Percentiles rank a stretch among this genome's conserved stretches.
These are phyloP conservation scores for Petrosia ficiformis DNA, from an alignment of 37 sponge, comb jelly and placozoan species.

Conservation along the genomic window DNA sequence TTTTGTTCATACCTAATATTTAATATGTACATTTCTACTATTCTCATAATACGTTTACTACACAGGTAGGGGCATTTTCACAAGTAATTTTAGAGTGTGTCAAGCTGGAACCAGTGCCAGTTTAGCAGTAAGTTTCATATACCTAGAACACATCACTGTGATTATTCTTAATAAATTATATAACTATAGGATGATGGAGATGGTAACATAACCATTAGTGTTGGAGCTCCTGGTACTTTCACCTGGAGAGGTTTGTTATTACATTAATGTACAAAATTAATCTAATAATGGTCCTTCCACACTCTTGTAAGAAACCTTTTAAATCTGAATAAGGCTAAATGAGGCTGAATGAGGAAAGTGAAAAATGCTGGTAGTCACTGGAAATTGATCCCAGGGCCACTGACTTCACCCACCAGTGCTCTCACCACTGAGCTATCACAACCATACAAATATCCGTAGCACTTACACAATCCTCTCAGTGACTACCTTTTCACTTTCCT, in stretches of 20 bases:
- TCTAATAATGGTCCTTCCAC: neutral
- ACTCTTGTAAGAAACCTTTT: neutral
- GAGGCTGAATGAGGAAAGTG: no score
- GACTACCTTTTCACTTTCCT: no score
- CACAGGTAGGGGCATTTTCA: neutral
- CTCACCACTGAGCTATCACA: no score
- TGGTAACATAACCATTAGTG: neutral
- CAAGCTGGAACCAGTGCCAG: constrained; percentile 42
- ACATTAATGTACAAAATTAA: no score
- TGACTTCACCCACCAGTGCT: no score
- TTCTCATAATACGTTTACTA: neutral
- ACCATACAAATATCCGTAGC: no score
- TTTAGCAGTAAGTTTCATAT: constrained; percentile 23
- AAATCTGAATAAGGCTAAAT: no score
- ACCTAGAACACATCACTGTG: no score
- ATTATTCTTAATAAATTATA: no score
- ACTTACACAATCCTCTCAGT: no score
- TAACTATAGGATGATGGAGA: neutral
- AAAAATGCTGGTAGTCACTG: no score
- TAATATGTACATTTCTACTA: neutral
- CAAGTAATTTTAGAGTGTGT: constrained; percentile 28
- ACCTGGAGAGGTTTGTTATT: constrained; percentile 56
- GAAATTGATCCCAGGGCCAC: no score
- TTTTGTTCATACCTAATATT: neutral
- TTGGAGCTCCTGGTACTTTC: constrained; percentile 44